Evolutionary conservation across 2,888 invertebrate species (phyloP).

Genomic region (Polietes domitor): DNA sequence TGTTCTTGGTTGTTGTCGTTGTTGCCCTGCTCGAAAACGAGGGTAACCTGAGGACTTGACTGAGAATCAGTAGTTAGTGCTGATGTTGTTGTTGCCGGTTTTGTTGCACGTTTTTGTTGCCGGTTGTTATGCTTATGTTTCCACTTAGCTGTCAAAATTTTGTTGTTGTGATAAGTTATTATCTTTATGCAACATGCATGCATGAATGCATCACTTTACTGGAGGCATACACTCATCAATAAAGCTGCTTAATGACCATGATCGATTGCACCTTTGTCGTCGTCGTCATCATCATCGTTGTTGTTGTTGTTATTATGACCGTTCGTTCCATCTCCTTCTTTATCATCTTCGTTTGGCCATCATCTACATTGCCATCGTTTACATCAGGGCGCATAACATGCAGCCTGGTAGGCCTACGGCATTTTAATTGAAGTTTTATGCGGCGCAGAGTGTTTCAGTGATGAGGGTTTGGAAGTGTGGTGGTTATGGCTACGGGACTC

Average conservation of each 20-base stretch:
- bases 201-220: constrained; percentile 67
- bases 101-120: constrained; percentile 42
- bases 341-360: background rate
- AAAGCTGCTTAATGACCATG: constrained; percentile 77
- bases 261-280: constrained; percentile 77
- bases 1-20: background rate
- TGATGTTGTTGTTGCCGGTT: constrained; percentile 38
- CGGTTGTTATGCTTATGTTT: constrained; percentile 54
- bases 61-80: constrained; percentile 38
- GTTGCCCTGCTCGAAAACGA: constrained; percentile 16
- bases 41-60: constrained; percentile 59
- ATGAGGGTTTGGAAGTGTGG: constrained; percentile 50
- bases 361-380: constrained; percentile 15
- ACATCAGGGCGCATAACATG: constrained; percentile 52
- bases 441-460: constrained; percentile 4
- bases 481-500: constrained; percentile 54
- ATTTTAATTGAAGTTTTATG: constrained; percentile 64
- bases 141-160: constrained; percentile 77
- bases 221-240: constrained; percentile 69
- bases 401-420: constrained; percentile 58
- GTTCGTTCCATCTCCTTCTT: constrained; percentile 15
- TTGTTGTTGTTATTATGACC: constrained; percentile 30
- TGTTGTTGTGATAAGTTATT: constrained; percentile 78
- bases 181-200: constrained; percentile 71
- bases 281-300: background rate